A percentile compares a stretch with the other conserved stretches of the same genome.
Evolutionary conservation across 2,888 invertebrate species (phyloP).

Genomic region (Arenicola marina): DNA sequence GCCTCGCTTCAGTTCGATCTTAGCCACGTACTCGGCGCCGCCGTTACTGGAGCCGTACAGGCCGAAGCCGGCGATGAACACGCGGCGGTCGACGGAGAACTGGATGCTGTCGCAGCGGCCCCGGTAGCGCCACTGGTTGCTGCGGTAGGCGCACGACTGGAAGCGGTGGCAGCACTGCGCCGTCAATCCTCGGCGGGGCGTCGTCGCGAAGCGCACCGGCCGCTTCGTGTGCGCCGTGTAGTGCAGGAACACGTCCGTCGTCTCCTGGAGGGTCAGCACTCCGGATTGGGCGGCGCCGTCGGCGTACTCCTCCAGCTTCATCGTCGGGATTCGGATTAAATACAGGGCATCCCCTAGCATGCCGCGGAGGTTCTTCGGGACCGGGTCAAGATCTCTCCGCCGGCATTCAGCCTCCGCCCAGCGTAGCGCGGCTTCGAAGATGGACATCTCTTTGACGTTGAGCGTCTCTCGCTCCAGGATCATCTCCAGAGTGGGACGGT

Average conservation of each 20-base stretch:
- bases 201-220: conserved; percentile 78
- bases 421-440: conserved; percentile 83
- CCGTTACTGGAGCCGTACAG: conserved; percentile 95
- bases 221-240: conserved; percentile 91
- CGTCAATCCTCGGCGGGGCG: conserved; percentile 84
- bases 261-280: conserved; percentile 88
- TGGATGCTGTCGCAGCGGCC: conserved; percentile 96
- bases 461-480: conserved; percentile 90
- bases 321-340: conserved; percentile 88
- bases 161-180: conserved; percentile 94
- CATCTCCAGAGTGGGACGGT: conserved; percentile 87
- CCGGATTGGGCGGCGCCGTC: conserved; percentile 92
- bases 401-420: conserved; percentile 92
- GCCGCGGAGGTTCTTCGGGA: conserved; percentile 71
- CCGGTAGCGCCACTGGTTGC: conserved; percentile 95
- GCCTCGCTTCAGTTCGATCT: conserved; percentile 88
- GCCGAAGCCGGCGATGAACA: conserved; percentile 94
- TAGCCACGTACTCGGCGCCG: conserved; percentile 91
- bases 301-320: conserved; percentile 91
- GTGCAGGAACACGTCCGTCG: conserved; percentile 91
- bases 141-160: conserved; percentile 87
- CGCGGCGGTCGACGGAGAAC: conserved; percentile 91
- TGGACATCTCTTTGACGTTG: conserved; percentile 85
- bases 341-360: conserved; percentile 73
- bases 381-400: conserved; percentile 80